Conservation (phyloP, 2,113 vertebrate species). For the Aphyosemion australe region DNA sequence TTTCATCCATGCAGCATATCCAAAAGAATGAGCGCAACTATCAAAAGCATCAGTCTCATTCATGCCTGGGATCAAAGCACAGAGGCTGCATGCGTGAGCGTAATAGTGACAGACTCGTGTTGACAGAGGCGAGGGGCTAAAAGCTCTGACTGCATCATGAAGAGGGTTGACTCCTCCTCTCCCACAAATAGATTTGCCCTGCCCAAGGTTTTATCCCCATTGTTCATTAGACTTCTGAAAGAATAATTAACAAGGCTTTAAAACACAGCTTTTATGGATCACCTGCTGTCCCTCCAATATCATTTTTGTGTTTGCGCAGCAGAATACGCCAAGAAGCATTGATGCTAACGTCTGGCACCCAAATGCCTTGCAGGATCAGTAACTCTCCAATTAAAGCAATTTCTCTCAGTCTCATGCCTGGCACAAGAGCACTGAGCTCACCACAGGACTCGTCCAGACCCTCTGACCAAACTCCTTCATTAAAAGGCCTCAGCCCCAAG, state of each 20-base stretch:
- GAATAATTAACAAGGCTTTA: slow-evolving; percentile 86
- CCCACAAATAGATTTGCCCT: slow-evolving; percentile 67
- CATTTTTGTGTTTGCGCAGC: slow-evolving; percentile 84
- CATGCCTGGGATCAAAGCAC: slow-evolving; percentile 56
- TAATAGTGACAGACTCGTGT: slow-evolving; percentile 50
- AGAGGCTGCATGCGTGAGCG: slow-evolving; percentile 36
- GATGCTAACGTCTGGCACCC: slow-evolving; percentile 78
- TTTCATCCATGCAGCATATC: slow-evolving; percentile 45
- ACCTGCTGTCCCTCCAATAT: slow-evolving; percentile 84
- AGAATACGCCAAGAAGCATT: slow-evolving; percentile 76
- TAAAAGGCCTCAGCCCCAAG: slow-evolving; percentile 50
- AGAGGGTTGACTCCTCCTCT: slow-evolving; percentile 52
- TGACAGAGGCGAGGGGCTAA: slow-evolving; percentile 61
- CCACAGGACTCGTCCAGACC: slow-evolving; percentile 58
- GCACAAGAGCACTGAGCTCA: slow-evolving; percentile 56
- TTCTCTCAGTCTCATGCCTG: slow-evolving; percentile 73
- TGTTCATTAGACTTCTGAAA: slow-evolving; percentile 83
- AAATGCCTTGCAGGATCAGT: slow-evolving; percentile 81
- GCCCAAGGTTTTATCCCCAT: slow-evolving; percentile 74
- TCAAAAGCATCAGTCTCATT: slow-evolving; percentile 49
- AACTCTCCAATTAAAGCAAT: slow-evolving; percentile 80
- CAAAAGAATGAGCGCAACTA: slow-evolving; percentile 35
- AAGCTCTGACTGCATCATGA: slow-evolving; percentile 54
- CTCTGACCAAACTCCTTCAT: slow-evolving; percentile 57
- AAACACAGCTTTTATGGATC: slow-evolving; percentile 84